Conservation (phyloP, 2,797 vertebrate genomes). For the Myripristis murdjan region DNA sequence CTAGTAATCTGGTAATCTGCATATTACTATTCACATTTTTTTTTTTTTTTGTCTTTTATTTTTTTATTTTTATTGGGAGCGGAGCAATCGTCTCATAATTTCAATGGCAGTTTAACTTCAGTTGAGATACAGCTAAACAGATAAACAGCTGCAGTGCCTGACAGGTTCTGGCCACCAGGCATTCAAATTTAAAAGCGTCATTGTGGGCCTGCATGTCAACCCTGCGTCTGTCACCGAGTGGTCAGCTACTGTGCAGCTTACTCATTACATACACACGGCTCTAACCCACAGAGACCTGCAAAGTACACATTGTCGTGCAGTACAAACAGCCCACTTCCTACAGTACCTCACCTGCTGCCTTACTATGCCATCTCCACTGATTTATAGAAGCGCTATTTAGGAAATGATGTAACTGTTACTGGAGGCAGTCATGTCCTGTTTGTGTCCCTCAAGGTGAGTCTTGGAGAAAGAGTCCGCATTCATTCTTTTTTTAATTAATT, state of each 20-base stretch:
- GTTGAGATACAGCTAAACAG: conserved; percentile 29
- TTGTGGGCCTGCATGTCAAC: conserved; percentile 56
- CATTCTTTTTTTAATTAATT: background rate
- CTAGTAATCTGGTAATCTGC: too few relatives aligned
- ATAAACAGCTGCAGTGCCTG: conserved; percentile 17
- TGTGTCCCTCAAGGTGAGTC: background rate
- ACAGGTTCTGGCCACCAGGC: conserved; percentile 12
- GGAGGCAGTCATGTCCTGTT: background rate
- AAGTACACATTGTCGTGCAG: conserved; percentile 73
- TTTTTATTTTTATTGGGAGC: too few relatives aligned
- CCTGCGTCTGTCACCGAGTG: conserved; percentile 69
- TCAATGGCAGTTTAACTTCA: background rate
- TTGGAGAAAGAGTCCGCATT: background rate
- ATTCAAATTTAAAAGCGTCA: conserved; percentile 45
- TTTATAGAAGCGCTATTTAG: conserved; percentile 30
- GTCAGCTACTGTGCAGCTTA: conserved; percentile 72
- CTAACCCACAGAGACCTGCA: conserved; percentile 62
- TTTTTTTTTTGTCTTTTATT: too few relatives aligned
- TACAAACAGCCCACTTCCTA: conserved; percentile 70
- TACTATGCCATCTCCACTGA: conserved; percentile 41
- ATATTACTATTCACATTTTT: background rate
- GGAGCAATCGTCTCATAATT: too few relatives aligned
- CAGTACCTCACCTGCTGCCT: conserved; percentile 31
- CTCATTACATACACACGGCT: conserved; percentile 63
- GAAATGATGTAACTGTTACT: conserved; percentile 18